Percentiles rank a stretch among this genome's conserved stretches.
phyloP scores from a whole-genome alignment of 1,140 invertebrate genomes.

The Drosophila pectinifera region DNA sequence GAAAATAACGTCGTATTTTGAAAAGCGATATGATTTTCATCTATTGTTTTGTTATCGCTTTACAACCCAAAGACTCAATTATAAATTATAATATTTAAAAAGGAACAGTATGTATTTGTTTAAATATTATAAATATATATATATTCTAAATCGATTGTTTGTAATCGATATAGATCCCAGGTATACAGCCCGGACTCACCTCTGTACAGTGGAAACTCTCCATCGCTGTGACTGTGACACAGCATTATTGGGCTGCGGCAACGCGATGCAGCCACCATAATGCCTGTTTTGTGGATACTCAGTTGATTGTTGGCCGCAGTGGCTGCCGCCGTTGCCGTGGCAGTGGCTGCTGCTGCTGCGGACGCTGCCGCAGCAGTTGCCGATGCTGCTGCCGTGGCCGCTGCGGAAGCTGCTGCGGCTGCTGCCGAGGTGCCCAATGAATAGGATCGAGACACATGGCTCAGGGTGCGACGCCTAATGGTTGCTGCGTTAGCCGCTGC shows the following conservation, averaged over 20 bases:
- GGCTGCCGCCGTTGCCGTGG: slow-evolving; percentile 6
- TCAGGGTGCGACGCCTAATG: slow-evolving; percentile 75
- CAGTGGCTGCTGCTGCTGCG: slow-evolving; percentile 23
- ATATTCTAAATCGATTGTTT: too few species aligned
- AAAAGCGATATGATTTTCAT: too few species aligned
- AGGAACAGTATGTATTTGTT: too few species aligned
- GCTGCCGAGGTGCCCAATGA: slow-evolving; percentile 65
- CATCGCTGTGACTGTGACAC: slow-evolving; percentile 92
- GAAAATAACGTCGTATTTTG: too few species aligned
- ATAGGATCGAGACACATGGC: slow-evolving; percentile 78
- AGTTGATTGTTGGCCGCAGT: slow-evolving; percentile 45
- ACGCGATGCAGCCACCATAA: slow-evolving; percentile 83
- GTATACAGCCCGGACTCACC: slow-evolving; percentile 66
- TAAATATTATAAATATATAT: too few species aligned
- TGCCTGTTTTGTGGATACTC: slow-evolving; percentile 71
- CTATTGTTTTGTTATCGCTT: too few species aligned
- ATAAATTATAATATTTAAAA: too few species aligned
- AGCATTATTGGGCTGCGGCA: slow-evolving; percentile 90
- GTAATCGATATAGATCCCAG: background rate
- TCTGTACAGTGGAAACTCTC: slow-evolving; percentile 91
- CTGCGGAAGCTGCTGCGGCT: slow-evolving; percentile 17
- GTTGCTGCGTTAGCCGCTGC: slow-evolving; percentile 56
- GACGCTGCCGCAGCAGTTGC: slow-evolving; percentile 13
- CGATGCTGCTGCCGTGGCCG: slow-evolving; percentile 19
- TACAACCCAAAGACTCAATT: too few species aligned